These are phyloP conservation scores for Thecocarcelia acutangulata DNA, from an alignment of 2,888 invertebrate species.

Conservation along the genomic window DNA sequence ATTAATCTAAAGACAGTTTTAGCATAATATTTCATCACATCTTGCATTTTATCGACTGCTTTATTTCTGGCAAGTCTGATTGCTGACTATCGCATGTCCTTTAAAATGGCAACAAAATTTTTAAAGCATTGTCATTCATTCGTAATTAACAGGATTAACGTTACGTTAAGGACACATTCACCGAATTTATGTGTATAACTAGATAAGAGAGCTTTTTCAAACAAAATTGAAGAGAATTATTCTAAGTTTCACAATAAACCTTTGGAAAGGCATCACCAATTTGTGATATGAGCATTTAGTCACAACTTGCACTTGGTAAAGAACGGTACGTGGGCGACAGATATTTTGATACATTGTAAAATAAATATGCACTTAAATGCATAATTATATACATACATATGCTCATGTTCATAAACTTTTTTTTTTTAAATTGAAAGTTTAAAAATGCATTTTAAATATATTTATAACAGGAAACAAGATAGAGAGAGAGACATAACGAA, in stretches of 20 bases:
- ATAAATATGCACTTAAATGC: not conserved
- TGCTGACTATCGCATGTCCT: too few species aligned
- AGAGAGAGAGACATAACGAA: conserved; percentile 1
- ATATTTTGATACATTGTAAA: conserved; percentile 17
- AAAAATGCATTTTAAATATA: too few species aligned
- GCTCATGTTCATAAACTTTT: too few species aligned
- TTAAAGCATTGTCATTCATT: not conserved
- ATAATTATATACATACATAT: too few species aligned
- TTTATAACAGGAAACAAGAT: not conserved
- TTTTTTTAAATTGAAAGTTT: not conserved
- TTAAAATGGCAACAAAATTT: too few species aligned
- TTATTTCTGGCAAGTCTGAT: too few species aligned
- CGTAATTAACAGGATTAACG: conserved; percentile 14
- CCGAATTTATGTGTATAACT: not conserved
- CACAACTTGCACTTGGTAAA: conserved; percentile 45
- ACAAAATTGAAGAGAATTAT: conserved; percentile 33
- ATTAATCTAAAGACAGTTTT: too few species aligned
- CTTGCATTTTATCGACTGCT: too few species aligned
- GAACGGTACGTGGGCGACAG: conserved; percentile 44
- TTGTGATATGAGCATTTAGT: conserved; percentile 46
- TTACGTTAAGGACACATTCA: not conserved
- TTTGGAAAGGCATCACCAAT: conserved; percentile 43
- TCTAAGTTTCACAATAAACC: not conserved
- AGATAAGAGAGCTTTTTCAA: conserved; percentile 40
- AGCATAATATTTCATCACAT: too few species aligned